phyloP scores from a whole-genome alignment of 1,140 invertebrate species.

The Solen grandis region DNA sequence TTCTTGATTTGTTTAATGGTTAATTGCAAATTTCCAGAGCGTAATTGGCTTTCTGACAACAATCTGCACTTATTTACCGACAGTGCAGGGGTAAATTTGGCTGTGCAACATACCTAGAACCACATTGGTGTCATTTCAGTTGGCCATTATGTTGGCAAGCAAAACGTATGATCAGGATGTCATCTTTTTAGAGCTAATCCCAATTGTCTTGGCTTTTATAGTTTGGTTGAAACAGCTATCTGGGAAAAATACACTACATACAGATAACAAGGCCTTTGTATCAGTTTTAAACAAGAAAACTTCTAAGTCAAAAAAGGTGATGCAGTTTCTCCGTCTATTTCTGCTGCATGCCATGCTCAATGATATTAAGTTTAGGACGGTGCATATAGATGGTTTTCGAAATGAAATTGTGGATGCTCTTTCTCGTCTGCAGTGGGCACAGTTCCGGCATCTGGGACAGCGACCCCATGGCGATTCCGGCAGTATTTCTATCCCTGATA shows the following conservation, averaged over 20 bases:
- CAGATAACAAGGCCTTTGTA: constrained; percentile 44
- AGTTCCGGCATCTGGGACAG: constrained; percentile 33
- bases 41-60: constrained; percentile 4
- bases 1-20: constrained; percentile 42
- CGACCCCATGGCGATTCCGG: too few species aligned
- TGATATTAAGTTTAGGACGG: constrained; percentile 32
- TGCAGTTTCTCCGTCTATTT: constrained; percentile 37
- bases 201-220: constrained; percentile 40
- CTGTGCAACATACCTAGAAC: constrained; percentile 31
- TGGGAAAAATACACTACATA: constrained; percentile 14
- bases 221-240: constrained; percentile 24
- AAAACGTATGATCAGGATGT: constrained; percentile 33
- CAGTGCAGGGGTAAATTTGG: constrained; percentile 37
- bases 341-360: constrained; percentile 13
- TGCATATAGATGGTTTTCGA: constrained; percentile 8
- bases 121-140: constrained; percentile 6
- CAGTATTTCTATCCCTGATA: too few species aligned
- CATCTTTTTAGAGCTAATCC: constrained; percentile 52
- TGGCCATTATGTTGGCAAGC: constrained; percentile 33
- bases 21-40: constrained; percentile 28
- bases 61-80: constrained; percentile 34
- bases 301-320: constrained; percentile 36
- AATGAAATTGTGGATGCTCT: constrained; percentile 40
- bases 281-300: constrained; percentile 20
- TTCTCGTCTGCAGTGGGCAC: constrained; percentile 44